Conservation (phyloP, 2,888 invertebrate species). For the Erpobdella octoculata region DNA sequence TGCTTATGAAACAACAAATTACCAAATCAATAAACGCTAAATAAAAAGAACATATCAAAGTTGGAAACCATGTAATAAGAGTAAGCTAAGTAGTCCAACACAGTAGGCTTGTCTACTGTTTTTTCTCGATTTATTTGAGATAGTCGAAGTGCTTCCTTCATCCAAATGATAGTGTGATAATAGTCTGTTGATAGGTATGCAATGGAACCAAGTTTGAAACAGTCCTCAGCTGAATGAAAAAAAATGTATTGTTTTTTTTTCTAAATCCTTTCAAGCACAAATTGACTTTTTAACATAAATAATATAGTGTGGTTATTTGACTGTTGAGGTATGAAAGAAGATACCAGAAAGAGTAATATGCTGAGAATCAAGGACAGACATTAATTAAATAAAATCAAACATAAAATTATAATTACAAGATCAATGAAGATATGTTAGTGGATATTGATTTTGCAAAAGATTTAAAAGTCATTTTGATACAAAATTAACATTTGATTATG, state of each 20-base stretch:
- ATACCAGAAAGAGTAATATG: not conserved
- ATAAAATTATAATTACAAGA: not conserved
- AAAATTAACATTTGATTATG: too few species aligned
- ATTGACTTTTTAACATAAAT: not conserved
- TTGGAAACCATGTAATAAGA: constrained; percentile 61
- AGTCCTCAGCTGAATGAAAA: constrained; percentile 72
- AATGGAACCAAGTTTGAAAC: constrained; percentile 87
- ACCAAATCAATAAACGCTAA: too few species aligned
- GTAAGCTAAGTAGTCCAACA: constrained; percentile 90
- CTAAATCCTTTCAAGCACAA: too few species aligned
- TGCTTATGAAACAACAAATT: too few species aligned
- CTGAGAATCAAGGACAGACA: not conserved
- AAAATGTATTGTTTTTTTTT: too few species aligned
- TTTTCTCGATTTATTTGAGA: constrained; percentile 7
- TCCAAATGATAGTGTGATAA: constrained; percentile 87
- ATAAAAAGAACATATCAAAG: too few species aligned
- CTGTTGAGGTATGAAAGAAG: too few species aligned
- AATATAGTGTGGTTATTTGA: not conserved
- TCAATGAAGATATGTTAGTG: too few species aligned
- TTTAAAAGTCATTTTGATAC: too few species aligned
- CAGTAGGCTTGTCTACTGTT: constrained; percentile 60
- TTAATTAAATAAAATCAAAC: not conserved
- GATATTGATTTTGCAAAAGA: too few species aligned
- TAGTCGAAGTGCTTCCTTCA: constrained; percentile 74
- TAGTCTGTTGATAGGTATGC: constrained; percentile 86